Percentiles rank a stretch among this genome's conserved stretches.
Conservation (phyloP, 1,140 invertebrate genomes). For the Drosophila trapezifrons region DNA sequence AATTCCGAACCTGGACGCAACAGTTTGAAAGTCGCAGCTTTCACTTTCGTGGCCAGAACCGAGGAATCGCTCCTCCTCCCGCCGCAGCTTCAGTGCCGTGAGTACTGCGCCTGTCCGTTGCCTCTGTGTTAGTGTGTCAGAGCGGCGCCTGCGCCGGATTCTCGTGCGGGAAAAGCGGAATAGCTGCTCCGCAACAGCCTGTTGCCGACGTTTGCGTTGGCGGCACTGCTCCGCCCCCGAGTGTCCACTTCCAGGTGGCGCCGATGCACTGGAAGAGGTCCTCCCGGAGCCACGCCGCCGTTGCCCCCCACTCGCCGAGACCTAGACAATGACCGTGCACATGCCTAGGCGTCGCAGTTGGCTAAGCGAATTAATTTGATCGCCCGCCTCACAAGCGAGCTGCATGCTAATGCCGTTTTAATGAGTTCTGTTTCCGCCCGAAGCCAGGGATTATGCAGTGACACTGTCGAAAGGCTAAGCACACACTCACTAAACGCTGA, state of each 20-base stretch:
- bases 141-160: conserved; percentile 58
- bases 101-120: conserved; percentile 58
- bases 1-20: conserved; percentile 59
- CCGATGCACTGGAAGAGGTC: conserved; percentile 57
- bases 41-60: conserved; percentile 69
- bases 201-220: conserved; percentile 55
- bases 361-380: conserved; percentile 63
- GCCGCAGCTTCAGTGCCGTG: not conserved
- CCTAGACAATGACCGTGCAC: conserved; percentile 69
- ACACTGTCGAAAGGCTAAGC: conserved; percentile 33
- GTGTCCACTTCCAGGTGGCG: conserved; percentile 53
- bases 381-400: conserved; percentile 52
- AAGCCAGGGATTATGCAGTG: conserved; percentile 25
- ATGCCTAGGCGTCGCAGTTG: conserved; percentile 50
- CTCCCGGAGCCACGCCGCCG: not conserved
- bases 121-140: conserved; percentile 78
- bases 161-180: conserved; percentile 13
- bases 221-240: conserved; percentile 16
- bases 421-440: conserved; percentile 57
- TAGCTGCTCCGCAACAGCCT: conserved; percentile 58
- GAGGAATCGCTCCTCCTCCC: not conserved
- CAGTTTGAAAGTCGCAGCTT: conserved; percentile 81
- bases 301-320: not conserved
- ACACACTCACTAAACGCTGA: conserved; percentile 47
- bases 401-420: conserved; percentile 75